These are phyloP conservation scores for Phenganax marumi DNA, from an alignment of 92 coral and sea anemone species.

Conservation along the genomic window DNA sequence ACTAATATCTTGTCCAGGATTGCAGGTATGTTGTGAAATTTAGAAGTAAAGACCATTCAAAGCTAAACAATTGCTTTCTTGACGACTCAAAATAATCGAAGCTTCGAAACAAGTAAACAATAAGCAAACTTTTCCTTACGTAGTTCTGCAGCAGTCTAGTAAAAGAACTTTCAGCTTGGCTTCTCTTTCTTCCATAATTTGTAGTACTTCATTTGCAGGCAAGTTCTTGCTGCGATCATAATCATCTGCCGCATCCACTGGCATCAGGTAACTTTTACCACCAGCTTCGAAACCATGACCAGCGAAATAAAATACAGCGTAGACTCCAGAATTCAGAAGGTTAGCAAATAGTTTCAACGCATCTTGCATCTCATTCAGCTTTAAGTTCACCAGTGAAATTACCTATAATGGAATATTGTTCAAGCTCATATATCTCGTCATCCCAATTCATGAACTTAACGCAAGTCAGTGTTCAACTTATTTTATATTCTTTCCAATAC, in stretches of 20 bases:
- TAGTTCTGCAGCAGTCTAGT: constrained; percentile 92
- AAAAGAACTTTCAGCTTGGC: constrained; percentile 77
- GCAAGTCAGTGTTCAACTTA: no score
- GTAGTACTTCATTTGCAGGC: constrained; percentile 69
- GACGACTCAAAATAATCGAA: not conserved
- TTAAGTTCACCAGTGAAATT: constrained; percentile 83
- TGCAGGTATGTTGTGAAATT: no score
- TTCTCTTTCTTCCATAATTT: constrained; percentile 70
- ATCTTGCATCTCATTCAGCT: constrained; percentile 74
- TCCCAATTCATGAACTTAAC: not conserved
- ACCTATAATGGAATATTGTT: constrained; percentile 57
- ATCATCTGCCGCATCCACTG: constrained; percentile 69
- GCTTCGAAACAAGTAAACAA: not conserved
- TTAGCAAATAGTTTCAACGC: constrained; percentile 68
- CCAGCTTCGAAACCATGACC: constrained; percentile 86
- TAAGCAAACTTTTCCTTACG: constrained; percentile 47
- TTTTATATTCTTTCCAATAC: no score
- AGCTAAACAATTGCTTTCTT: no score
- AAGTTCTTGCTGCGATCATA: constrained; percentile 65
- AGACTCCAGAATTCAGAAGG: constrained; percentile 75
- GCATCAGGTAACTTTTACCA: constrained; percentile 84
- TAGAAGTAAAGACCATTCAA: no score
- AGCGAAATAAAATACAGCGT: constrained; percentile 92
- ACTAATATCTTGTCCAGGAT: no score
- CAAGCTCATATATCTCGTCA: not conserved